Evolutionary conservation across 2,113 vertebrate species (phyloP).

Genomic region (Bettongia penicillata): DNA sequence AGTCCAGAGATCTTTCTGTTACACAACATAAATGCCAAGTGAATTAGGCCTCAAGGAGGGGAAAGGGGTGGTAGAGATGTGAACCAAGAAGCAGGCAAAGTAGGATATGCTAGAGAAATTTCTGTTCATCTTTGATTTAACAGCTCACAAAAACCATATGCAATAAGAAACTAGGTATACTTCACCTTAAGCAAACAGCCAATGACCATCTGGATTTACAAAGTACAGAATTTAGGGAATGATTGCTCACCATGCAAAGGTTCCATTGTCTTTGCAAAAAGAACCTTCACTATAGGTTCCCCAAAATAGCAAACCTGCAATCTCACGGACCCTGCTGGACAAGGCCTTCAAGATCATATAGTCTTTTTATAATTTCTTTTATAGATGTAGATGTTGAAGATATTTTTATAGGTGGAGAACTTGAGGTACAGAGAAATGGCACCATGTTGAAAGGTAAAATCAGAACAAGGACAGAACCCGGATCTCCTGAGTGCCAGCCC

Average conservation of each 20-base stretch:
- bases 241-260: not conserved
- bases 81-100: not conserved
- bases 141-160: not conserved
- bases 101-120: not conserved
- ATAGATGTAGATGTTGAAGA: not conserved
- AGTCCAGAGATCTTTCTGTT: not conserved
- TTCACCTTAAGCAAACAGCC: not conserved
- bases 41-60: not conserved
- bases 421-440: not conserved
- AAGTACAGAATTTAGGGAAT: not conserved
- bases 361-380: not conserved
- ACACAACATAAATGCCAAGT: not conserved
- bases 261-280: not conserved
- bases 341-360: not conserved
- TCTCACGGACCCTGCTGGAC: not conserved
- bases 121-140: not conserved
- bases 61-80: not conserved
- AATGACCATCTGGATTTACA: not conserved
- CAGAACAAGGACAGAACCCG: not conserved
- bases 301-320: not conserved
- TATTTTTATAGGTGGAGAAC: not conserved
- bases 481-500: not conserved
- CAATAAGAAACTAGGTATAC: not conserved
- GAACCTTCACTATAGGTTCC: not conserved
- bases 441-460: not conserved